phyloP scores from a whole-genome alignment of 2,888 invertebrate species.

The Scrobipalpa costella region DNA sequence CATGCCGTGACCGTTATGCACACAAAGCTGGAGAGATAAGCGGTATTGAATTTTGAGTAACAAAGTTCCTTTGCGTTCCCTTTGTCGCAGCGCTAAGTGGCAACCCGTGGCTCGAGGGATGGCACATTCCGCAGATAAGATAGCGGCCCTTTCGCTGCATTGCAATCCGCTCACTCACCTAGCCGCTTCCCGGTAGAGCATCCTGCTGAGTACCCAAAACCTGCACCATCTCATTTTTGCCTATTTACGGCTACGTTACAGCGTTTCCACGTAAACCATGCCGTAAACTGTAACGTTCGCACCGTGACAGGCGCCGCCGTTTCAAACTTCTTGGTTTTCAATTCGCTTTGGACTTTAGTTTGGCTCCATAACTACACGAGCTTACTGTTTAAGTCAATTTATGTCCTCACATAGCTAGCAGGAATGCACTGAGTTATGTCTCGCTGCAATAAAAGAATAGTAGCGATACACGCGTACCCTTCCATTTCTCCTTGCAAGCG shows the following conservation, averaged over 20 bases:
- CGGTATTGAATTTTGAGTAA: slow-evolving; percentile 63
- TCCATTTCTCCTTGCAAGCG: slow-evolving; percentile 28
- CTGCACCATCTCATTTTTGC: slow-evolving; percentile 22
- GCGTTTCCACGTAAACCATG: slow-evolving; percentile 12
- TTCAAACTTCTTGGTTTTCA: slow-evolving; percentile 4
- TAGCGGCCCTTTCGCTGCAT: slow-evolving; percentile 53
- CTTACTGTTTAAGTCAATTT: not conserved
- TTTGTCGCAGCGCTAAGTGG: slow-evolving; percentile 72
- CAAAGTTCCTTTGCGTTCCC: slow-evolving; percentile 54
- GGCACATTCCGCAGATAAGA: slow-evolving; percentile 77
- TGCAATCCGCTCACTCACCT: slow-evolving; percentile 68
- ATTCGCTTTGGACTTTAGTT: slow-evolving; percentile 16
- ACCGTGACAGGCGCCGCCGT: slow-evolving; percentile 17
- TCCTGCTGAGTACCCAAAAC: slow-evolving; percentile 24
- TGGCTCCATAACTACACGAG: not conserved
- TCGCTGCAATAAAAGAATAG: not conserved
- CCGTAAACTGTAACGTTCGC: too few species aligned
- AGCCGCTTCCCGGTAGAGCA: slow-evolving; percentile 26
- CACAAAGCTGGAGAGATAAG: slow-evolving; percentile 63
- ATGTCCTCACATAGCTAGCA: not conserved
- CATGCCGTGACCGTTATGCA: slow-evolving; percentile 58
- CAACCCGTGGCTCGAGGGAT: slow-evolving; percentile 58
- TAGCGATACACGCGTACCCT: slow-evolving; percentile 11
- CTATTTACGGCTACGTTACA: not conserved
- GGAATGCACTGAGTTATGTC: slow-evolving; percentile 5